Base-by-base conservation (phyloP, 2,888 invertebrate species). In the Lycophotia porphyrea region DNA sequence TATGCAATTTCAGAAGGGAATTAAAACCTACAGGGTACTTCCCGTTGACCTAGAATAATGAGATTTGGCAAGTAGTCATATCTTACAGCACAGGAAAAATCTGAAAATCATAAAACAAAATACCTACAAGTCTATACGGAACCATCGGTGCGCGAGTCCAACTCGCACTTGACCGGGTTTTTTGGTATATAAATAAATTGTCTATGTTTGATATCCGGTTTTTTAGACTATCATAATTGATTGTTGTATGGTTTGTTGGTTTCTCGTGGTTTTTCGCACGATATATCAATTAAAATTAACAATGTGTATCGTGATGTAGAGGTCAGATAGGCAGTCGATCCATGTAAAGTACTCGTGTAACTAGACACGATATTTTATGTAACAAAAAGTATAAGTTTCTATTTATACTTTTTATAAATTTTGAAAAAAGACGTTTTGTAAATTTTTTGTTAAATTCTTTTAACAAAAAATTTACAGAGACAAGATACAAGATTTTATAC, bases 151-250 rank as follows among this genome's bases (percentile, higher is more conserved):
- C 27, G 55, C 5, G 55, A 27, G 2, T 2, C 55, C 15, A 27
- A 27, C 55, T 55, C 55, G 55, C 27, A 27, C 55, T 55, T 55
- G 15, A 1, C 15, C 15, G 1, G 15, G 5, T 55, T 15, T 58
- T 58, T 58, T 31, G 21, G 21, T 21, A 58, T 21, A 21, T 27
- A 49, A 52, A 69, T 49, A 72, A 73, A 80, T 55, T 13, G 27
- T 27, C 52, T 5, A 64, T 31, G 18, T 58, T 52, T 60, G 0
- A 69, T 47, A 66, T 81, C 81, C 79, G 79, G 76, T 74, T 27
- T 67, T 73, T 55, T 36, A 1, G 1, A 39, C 15, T 49, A 58
- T 80, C 9, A 66, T 67, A 24, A 64, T 71, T 71, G 24, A 31
- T 71, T 15, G 49, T 44, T 49, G 5, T 21, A 49, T n/a, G 65